Evolutionary conservation across 2,113 vertebrate species (phyloP).

Genomic region (Percina caprodes): DNA sequence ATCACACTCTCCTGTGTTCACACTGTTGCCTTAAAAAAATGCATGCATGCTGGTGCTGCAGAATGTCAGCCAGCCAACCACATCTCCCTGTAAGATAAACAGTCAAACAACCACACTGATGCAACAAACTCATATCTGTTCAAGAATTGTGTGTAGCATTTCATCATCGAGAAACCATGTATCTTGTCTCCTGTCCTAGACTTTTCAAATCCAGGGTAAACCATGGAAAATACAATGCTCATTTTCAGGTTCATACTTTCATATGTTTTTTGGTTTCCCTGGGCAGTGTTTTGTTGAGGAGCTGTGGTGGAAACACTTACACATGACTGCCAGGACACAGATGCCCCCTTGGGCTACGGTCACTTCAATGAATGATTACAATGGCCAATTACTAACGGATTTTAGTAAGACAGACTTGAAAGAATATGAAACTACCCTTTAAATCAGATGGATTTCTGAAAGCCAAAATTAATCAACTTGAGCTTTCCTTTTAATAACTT

Average conservation of each 20-base stretch:
- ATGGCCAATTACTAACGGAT: background rate
- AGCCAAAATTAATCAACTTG: constrained; percentile 26
- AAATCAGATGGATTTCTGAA: constrained; percentile 26
- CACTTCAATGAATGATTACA: background rate
- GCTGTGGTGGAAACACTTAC: background rate
- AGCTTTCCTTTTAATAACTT: constrained; percentile 20
- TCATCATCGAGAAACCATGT: constrained; percentile 1
- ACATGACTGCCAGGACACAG: background rate
- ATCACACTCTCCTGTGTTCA: constrained; percentile 1
- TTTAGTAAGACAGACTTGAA: background rate
- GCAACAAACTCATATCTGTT: constrained; percentile 9
- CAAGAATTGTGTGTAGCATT: background rate
- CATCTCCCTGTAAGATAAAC: constrained; percentile 10
- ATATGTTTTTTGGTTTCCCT: background rate
- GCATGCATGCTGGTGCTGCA: background rate
- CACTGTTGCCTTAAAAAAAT: constrained; percentile 11
- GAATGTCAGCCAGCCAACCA: constrained; percentile 25
- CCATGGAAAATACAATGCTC: background rate
- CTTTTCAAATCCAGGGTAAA: background rate
- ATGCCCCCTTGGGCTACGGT: background rate
- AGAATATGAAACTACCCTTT: constrained; percentile 5
- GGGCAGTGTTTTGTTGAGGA: background rate
- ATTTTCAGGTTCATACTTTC: too few species aligned
- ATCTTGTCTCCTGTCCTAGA: background rate
- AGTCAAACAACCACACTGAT: constrained; percentile 2